Conservation (phyloP, 2,113 vertebrate genomes). For the Hiodon alosoides region DNA sequence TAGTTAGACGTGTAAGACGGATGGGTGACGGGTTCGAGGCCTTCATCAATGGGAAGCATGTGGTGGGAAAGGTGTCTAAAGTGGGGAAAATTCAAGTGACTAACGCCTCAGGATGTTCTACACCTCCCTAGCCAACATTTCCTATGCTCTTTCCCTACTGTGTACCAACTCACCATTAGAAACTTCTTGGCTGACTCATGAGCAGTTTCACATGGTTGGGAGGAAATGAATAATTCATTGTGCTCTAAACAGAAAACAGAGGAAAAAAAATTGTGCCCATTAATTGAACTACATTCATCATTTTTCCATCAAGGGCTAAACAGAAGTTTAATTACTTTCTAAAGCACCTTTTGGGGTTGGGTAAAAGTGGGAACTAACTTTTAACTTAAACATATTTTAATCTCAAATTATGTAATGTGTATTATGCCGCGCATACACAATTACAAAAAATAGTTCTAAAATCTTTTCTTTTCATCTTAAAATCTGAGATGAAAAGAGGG, state of each 20-base stretch:
- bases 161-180: slow-evolving; percentile 58
- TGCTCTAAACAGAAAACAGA: slow-evolving; percentile 53
- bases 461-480: no score
- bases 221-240: slow-evolving; percentile 62
- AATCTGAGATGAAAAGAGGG: no score
- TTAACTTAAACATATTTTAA: no score
- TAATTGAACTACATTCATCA: not conserved
- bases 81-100: no score
- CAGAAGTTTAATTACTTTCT: not conserved
- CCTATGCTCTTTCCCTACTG: not conserved
- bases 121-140: not conserved
- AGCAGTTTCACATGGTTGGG: slow-evolving; percentile 35
- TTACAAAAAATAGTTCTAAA: no score
- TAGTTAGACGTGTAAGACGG: no score
- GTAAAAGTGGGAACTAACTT: no score
- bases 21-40: slow-evolving; percentile 71
- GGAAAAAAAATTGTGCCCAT: not conserved
- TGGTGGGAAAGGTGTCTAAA: slow-evolving; percentile 70
- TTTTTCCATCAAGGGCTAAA: no score
- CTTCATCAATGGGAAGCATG: slow-evolving; percentile 81
- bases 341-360: no score
- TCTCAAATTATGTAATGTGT: no score
- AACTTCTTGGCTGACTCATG: slow-evolving; percentile 46
- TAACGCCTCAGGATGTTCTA: no score
- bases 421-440: no score